Evolutionary conservation across 2,888 invertebrate genomes (phyloP), one percentile per base, ranked within the genome.

Genomic region (Cremastobaeus sp.): DNA sequence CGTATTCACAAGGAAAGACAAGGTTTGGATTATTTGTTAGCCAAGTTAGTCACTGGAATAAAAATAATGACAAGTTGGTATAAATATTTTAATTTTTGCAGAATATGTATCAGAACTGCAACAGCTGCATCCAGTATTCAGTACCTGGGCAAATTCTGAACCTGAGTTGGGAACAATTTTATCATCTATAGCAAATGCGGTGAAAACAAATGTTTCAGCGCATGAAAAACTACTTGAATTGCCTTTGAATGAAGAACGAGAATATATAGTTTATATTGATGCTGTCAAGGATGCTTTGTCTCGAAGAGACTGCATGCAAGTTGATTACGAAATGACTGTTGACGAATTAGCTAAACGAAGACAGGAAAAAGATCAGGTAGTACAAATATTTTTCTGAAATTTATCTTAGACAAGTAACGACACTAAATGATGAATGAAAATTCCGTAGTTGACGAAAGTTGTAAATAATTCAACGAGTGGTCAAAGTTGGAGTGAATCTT

Each of bases 221-320:
- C 89, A 91, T 79, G 88, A 88, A 76, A 88, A 88, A 52, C 82
- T 90, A 35, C 83, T 90, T 15, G 87, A 86, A 55, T 85, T 84
- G 9, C 82, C 89, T 39, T 85, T 88, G 1, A 88, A 87, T 76
- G 89, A 90, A 3, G 88, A 90, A 77, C 88, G 89, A 79, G 93
- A 93, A 81, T 93, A 93, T 81, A 86, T 92, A 17, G 88, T 91
- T 54, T 93, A 93, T 80, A 89, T 92, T 45, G 92, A 93, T 76
- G 91, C 92, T 32, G 91, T 92, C 3, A 92, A 92, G 86, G 92
- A 91, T 78, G 91, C 92, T 11, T 82, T 93, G 28, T 87, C 89
- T 52, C 89, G 92, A 70, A 86, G 93, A 25, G 93, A 93, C 80
- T 88, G 89, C 0, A 90, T 91, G 81, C 93, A 93, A 81, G 90